Conservation (phyloP, 1,140 invertebrate genomes). For the Caenorhabditis elegans region WBcel235 BX284603.4:497501-498000, state of each 20-base stretch:
- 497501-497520: constrained; percentile 91
- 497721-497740: constrained; percentile 79
- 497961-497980: constrained; percentile 53
- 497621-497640: constrained; percentile 98
- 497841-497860: constrained; percentile 84
- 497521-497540: constrained; percentile 91
- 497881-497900: constrained; percentile 86
- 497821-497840: constrained; percentile 75
- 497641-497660: constrained; percentile 83
- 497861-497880: constrained; percentile 78
- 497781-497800: constrained; percentile 91
- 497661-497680: constrained; percentile 68
- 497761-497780: constrained; percentile 95
- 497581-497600: constrained; percentile 76
- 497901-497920: constrained; percentile 86
- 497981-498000: constrained; percentile 58
- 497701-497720: constrained; percentile 66
- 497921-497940: constrained; percentile 68
- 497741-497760: constrained; percentile 97
- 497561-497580: constrained; percentile 58
- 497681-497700: constrained; percentile 53
- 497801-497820: constrained; percentile 97
- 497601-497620: constrained; percentile 90
- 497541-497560: constrained; percentile 70
- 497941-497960: constrained; percentile 55